phyloP scores from a whole-genome alignment of 2,888 invertebrate species.

The Dryobotodes eremita region DNA sequence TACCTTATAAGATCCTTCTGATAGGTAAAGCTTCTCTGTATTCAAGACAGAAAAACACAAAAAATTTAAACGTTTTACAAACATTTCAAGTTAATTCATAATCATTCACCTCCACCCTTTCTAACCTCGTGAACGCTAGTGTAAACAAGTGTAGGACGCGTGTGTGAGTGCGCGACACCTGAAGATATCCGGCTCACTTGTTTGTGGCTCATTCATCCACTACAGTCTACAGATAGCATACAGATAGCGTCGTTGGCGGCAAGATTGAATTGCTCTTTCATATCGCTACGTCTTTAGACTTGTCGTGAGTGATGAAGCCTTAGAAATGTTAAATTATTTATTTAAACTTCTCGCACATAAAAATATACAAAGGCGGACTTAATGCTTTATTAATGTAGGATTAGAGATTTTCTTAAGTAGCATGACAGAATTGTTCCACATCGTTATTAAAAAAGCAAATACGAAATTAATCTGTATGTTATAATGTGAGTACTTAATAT shows the following conservation, averaged over 20 bases:
- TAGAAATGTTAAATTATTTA: background rate
- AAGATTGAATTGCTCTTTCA: conserved; percentile 78
- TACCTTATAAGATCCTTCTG: no score
- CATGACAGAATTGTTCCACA: background rate
- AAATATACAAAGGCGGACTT: no score
- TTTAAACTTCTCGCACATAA: no score
- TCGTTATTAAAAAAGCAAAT: background rate
- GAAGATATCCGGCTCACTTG: conserved; percentile 77
- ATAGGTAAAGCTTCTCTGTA: background rate
- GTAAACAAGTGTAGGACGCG: conserved; percentile 63
- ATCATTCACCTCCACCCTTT: conserved; percentile 25
- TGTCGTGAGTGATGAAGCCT: background rate
- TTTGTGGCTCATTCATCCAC: conserved; percentile 78
- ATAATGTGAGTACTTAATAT: background rate
- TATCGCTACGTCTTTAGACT: conserved; percentile 11
- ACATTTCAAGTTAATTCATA: background rate
- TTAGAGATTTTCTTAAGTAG: background rate
- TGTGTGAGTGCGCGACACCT: conserved; percentile 79
- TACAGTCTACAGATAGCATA: conserved; percentile 79
- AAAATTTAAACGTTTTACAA: background rate
- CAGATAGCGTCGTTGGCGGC: conserved; percentile 79
- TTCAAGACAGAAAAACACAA: background rate
- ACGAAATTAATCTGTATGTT: background rate
- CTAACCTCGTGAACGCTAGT: conserved; percentile 46
- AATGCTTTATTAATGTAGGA: background rate